Percentiles rank a stretch among this genome's conserved stretches.
Conservation (phyloP, 2,113 vertebrate genomes). For the Macroglossus sobrinus region DNA sequence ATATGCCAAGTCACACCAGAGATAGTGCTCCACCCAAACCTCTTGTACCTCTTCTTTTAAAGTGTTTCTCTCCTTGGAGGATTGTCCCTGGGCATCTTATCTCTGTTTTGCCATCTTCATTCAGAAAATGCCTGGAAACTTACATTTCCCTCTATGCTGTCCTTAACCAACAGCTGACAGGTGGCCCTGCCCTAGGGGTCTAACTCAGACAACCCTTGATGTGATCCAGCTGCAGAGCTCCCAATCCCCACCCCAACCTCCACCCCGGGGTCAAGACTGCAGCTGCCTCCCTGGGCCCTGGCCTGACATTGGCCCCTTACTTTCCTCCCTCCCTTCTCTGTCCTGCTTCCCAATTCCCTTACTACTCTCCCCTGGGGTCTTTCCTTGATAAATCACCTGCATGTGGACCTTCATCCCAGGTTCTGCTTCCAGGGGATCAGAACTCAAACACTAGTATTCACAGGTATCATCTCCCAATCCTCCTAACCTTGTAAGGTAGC, state of each 20-base stretch:
- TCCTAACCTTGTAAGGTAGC: not conserved
- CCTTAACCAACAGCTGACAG: too few species aligned
- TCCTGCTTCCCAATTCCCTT: not conserved
- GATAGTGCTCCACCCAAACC: accelerated
- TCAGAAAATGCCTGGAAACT: not conserved
- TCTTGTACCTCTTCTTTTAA: not conserved
- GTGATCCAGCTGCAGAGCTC: not conserved
- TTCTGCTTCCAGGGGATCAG: not conserved
- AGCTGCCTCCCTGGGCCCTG: not conserved
- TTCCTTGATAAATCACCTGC: not conserved
- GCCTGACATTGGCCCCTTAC: not conserved
- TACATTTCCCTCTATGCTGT: not conserved
- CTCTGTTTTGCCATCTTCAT: not conserved
- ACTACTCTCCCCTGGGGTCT: not conserved
- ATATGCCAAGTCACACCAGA: not conserved
- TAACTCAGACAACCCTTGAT: not conserved
- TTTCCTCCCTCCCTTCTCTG: not conserved
- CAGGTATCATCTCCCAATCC: not conserved
- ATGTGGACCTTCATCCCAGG: too few species aligned
- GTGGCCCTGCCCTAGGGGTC: not conserved
- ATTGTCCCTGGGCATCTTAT: not conserved
- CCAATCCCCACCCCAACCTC: too few species aligned
- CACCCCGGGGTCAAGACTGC: not conserved
- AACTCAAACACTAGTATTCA: not conserved
- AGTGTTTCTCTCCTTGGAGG: not conserved